Evolutionary conservation across 2,888 invertebrate species (phyloP).

Genomic region (Steinernema scapterisci): DNA sequence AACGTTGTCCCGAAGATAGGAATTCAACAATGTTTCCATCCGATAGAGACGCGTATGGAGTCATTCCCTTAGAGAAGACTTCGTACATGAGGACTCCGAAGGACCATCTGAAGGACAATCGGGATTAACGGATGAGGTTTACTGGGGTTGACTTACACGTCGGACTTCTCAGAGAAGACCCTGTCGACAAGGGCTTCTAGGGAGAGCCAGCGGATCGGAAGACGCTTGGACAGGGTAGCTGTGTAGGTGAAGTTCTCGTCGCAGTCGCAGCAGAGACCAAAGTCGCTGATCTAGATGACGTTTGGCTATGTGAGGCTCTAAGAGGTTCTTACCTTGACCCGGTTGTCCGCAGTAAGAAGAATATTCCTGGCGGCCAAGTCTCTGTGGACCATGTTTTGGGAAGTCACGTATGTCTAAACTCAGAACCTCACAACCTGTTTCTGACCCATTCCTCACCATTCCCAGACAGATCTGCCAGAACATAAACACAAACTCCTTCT

Average conservation of each 20-base stretch:
- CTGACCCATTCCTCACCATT: conserved; percentile 19
- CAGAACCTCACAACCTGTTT: background rate
- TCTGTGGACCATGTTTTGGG: conserved; percentile 31
- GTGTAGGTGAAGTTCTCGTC: conserved; percentile 35
- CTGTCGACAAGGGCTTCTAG: conserved; percentile 35
- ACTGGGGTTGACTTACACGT: conserved; percentile 10
- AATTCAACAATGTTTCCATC: conserved; percentile 35
- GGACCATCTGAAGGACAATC: conserved; percentile 29
- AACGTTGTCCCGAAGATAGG: conserved; percentile 10
- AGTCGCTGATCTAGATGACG: conserved; percentile 27
- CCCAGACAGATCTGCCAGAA: conserved; percentile 33
- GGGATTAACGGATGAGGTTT: background rate
- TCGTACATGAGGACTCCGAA: conserved; percentile 35
- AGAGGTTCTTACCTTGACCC: conserved; percentile 16
- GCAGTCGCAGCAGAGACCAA: conserved; percentile 37
- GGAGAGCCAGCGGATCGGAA: conserved; percentile 36
- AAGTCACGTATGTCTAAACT: conserved; percentile 26
- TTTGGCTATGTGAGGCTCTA: background rate
- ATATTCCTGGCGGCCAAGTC: conserved; percentile 35
- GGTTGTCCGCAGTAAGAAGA: conserved; percentile 30
- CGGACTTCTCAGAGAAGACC: conserved; percentile 35
- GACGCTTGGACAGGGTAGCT: conserved; percentile 34
- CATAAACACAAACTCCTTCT: conserved; percentile 16
- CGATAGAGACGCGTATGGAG: conserved; percentile 33
- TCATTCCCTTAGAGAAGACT: conserved; percentile 33